Evolutionary conservation across 2,113 vertebrate genomes (phyloP).

Genomic region (Odontophorus gujanensis): DNA sequence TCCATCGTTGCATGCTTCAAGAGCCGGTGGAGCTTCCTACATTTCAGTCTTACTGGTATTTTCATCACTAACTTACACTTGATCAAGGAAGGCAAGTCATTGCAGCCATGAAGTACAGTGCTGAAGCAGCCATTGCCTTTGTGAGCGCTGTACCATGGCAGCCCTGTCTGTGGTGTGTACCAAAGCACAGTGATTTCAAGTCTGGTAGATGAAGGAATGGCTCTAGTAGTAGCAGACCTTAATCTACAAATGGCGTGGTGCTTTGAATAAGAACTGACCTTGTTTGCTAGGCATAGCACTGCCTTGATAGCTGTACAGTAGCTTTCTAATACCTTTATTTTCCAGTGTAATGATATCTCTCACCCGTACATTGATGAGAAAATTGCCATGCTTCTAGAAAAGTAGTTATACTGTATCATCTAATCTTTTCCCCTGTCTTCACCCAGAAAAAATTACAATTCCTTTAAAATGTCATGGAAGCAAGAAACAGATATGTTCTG

Average conservation of each 20-base stretch:
- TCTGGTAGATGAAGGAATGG: slow-evolving; percentile 6
- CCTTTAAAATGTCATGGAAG: neutral
- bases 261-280: neutral
- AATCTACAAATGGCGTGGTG: neutral
- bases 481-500: slow-evolving; percentile 18
- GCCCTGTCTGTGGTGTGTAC: neutral
- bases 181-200: neutral
- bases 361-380: neutral
- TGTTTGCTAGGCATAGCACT: neutral
- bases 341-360: neutral
- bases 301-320: neutral
- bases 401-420: neutral
- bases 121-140: slow-evolving; percentile 15
- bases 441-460: neutral
- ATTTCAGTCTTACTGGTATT: slow-evolving; percentile 39
- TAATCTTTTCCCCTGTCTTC: slow-evolving; percentile 14
- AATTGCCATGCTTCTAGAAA: slow-evolving; percentile 9
- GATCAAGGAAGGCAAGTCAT: slow-evolving; percentile 49
- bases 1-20: neutral
- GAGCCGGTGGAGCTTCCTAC: neutral
- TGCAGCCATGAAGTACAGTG: slow-evolving; percentile 42
- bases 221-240: neutral
- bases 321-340: slow-evolving; percentile 8
- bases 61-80: slow-evolving; percentile 21
- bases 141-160: neutral